Evolutionary conservation across 2,888 invertebrate genomes (phyloP), one percentile per base, ranked within the genome.

Genomic region (Nasonovia ribisnigri): DNA sequence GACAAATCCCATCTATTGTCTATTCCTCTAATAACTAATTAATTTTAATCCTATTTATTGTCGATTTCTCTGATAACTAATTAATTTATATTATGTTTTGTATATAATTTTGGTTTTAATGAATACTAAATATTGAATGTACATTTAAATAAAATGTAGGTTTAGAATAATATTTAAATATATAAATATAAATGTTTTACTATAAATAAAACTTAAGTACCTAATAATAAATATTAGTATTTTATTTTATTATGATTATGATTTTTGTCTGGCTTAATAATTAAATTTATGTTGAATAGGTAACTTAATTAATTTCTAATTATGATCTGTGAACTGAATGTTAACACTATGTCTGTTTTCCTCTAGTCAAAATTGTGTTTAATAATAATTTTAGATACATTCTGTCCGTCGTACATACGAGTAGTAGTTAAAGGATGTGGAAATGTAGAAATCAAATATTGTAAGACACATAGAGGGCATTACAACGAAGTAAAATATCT

Each of bases 291-390:
- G 51, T 54, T 54, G 13, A 16, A 54, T 54, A 10, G 10, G 10
- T 51, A 51, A 51, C 36, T 36, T 84, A 36, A 36, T 84, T 84
- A 84, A 84, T 60, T 20, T 5, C 60, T 60, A 60, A 60, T 29
- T 11, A 46, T 46, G 46, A 46, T 5, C 46, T 46, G 60, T 29
- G n/a, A 67, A 67, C 10, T 67, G 67, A 6, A 67, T 67, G 67
- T 67, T 67, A 67, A 67, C 10, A 20, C n/a, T 11, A 48, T 67
- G 67, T 67, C 67, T 67, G n/a, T 67, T 67, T 67, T 67, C 67
- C 67, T 67, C 5, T 67, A 67, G 29, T 67, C 67, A 67, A 67
- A 67, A 67, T 67, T n/a, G 67, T 67, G n/a, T 84, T 84, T 86
- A 43, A 86, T 86, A 86, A 86, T 43, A 46, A 86, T 86, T 86